phyloP scores from a whole-genome alignment of 37 sponge, comb jelly and placozoan species.

The Chondrilla cf. caribensis region DNA sequence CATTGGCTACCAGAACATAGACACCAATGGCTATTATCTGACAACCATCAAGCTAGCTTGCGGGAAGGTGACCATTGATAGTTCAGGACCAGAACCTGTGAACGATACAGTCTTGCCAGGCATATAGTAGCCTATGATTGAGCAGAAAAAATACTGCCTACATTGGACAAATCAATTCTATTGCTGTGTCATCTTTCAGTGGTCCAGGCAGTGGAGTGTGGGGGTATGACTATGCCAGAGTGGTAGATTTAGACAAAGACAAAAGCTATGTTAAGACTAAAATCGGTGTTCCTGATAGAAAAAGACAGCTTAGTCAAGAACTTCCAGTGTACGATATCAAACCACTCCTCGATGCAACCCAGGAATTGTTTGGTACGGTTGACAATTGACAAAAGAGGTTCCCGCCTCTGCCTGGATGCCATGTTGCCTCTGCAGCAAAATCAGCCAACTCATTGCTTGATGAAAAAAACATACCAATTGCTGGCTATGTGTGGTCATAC shows the following conservation, averaged over 20 bases:
- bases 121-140: conserved; percentile 2
- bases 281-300: not conserved
- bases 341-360: conserved; percentile 22
- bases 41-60: not conserved
- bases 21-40: not conserved
- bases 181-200: conserved; percentile 20
- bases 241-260: not conserved
- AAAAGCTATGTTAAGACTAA: not conserved
- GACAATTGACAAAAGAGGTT: conserved; percentile 22
- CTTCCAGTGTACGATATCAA: conserved; percentile 5
- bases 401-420: conserved; percentile 22
- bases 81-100: not conserved
- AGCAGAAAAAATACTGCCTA: not conserved
- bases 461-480: not conserved
- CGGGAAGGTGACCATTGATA: not conserved
- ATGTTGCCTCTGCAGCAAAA: conserved; percentile 28
- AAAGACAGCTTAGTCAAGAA: not conserved
- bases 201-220: conserved; percentile 17
- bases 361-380: conserved; percentile 26
- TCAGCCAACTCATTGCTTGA: not conserved
- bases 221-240: not conserved
- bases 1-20: not conserved
- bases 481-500: conserved; percentile 31
- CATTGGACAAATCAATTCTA: conserved; percentile 14
- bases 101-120: conserved; percentile 1